These are phyloP conservation scores for Eristalinus aeneus DNA, from an alignment of 2,888 invertebrate genomes.

Conservation along the genomic window DNA sequence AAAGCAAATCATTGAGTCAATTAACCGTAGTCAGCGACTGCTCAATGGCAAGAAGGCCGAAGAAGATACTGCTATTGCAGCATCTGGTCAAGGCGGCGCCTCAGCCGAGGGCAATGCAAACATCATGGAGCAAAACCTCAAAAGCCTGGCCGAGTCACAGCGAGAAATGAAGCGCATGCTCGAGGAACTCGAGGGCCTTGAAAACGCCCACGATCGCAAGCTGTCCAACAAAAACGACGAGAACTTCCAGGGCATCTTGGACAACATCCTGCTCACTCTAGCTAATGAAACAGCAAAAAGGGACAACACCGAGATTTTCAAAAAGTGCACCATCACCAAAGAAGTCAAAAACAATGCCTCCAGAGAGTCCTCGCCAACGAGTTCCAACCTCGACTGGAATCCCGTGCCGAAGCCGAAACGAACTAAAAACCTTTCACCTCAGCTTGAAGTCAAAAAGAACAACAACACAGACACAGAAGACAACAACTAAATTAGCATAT, in stretches of 20 bases:
- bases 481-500: background rate
- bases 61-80: constrained; percentile 5
- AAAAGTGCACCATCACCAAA: constrained; percentile 77
- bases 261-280: constrained; percentile 50
- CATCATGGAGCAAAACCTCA: constrained; percentile 65
- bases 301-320: constrained; percentile 74
- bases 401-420: constrained; percentile 80
- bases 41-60: constrained; percentile 74
- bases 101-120: constrained; percentile 46
- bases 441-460: constrained; percentile 62
- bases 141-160: constrained; percentile 72
- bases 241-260: constrained; percentile 57
- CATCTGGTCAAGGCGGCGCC: background rate
- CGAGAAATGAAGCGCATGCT: constrained; percentile 72
- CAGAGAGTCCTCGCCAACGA: constrained; percentile 79
- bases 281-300: constrained; percentile 49
- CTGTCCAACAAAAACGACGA: constrained; percentile 57
- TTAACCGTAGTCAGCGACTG: constrained; percentile 78
- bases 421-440: constrained; percentile 75
- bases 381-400: constrained; percentile 80
- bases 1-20: constrained; percentile 80
- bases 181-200: constrained; percentile 69
- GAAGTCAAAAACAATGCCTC: constrained; percentile 72
- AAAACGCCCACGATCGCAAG: constrained; percentile 50
- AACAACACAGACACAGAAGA: constrained; percentile 27